These are phyloP conservation scores for Camponotus floridanus DNA, from an alignment of 1,140 invertebrate species.

Conservation along the genomic window DNA sequence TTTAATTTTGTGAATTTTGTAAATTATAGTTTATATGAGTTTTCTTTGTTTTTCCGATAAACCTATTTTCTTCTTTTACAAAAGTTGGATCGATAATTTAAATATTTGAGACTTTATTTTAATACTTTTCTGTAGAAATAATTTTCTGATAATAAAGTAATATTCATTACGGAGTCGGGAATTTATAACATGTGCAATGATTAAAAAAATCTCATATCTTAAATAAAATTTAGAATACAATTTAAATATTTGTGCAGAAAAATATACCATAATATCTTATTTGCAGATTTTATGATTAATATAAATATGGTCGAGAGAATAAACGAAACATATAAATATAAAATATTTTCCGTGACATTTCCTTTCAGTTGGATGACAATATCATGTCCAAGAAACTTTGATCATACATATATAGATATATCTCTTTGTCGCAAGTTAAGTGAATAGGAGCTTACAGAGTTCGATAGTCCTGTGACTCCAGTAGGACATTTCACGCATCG, in stretches of 20 bases:
- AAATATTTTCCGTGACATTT: slow-evolving; percentile 38
- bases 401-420: slow-evolving; percentile 27
- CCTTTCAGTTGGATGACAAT: slow-evolving; percentile 22
- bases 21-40: background rate
- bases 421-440: slow-evolving; percentile 33
- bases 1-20: background rate
- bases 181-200: background rate
- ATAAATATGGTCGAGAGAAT: background rate
- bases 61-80: background rate
- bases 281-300: background rate
- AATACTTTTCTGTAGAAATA: background rate
- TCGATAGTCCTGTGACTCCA: background rate
- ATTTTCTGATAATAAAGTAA: background rate
- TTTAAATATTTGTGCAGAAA: background rate
- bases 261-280: background rate
- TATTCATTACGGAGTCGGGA: background rate
- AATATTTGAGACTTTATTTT: background rate
- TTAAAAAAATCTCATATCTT: background rate
- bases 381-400: slow-evolving; percentile 10
- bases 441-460: slow-evolving; percentile 10
- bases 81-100: background rate
- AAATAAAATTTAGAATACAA: background rate
- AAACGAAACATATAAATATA: background rate
- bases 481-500: slow-evolving; percentile 11
- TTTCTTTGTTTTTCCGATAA: background rate